These are phyloP conservation scores for Triplophysa rosa DNA, from an alignment of 2,113 vertebrate species.

Conservation along the genomic window DNA sequence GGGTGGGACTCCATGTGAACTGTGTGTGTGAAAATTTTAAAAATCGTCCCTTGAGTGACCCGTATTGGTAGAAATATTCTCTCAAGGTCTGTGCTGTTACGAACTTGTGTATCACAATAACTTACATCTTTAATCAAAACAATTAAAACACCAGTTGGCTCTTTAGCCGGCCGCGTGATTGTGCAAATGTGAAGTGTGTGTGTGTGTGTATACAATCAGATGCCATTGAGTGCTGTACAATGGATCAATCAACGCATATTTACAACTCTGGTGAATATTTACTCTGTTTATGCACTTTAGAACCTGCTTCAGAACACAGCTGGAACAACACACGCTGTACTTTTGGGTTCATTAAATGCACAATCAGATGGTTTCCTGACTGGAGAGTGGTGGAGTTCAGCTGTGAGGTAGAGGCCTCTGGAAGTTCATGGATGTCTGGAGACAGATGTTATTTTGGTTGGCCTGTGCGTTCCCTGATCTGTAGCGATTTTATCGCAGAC, in stretches of 20 bases:
- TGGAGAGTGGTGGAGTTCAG: constrained; percentile 67
- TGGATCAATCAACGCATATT: constrained; percentile 68
- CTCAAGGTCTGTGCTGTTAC: too few species aligned
- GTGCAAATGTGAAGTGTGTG: constrained; percentile 38
- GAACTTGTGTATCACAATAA: not conserved
- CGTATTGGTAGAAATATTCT: too few species aligned
- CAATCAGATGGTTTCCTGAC: constrained; percentile 71
- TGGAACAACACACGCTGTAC: constrained; percentile 75
- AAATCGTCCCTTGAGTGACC: too few species aligned
- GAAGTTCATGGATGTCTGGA: constrained; percentile 55
- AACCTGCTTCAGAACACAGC: constrained; percentile 72
- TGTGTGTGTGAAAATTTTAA: too few species aligned
- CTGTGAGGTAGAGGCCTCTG: constrained; percentile 59
- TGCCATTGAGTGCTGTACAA: constrained; percentile 13
- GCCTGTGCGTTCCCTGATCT: constrained; percentile 48
- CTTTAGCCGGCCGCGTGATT: constrained; percentile 31
- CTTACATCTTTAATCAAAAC: constrained; percentile 11
- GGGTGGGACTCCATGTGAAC: too few species aligned
- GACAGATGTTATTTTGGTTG: constrained; percentile 54
- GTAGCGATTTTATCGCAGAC: constrained; percentile 54
- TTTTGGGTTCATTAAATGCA: constrained; percentile 74
- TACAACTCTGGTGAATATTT: constrained; percentile 65
- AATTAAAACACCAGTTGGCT: constrained; percentile 15
- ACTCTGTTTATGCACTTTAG: constrained; percentile 66
- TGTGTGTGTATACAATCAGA: constrained; percentile 18